A percentile compares a stretch with the other conserved stretches of the same genome.
phyloP scores from a whole-genome alignment of 2,888 invertebrate species.

The Drosophila pegasa region DNA sequence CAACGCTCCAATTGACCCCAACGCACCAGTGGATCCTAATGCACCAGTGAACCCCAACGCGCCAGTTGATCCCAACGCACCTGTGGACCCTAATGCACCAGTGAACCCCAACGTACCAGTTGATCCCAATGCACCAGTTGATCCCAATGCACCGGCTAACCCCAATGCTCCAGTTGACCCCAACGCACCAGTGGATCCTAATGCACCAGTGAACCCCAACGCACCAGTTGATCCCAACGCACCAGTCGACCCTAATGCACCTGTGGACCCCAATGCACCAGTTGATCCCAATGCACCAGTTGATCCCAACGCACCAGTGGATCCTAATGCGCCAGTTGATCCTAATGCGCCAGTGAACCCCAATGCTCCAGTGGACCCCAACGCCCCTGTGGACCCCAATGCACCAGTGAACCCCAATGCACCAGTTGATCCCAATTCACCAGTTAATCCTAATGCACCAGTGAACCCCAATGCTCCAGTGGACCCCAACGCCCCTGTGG shows the following conservation, averaged over 20 bases:
- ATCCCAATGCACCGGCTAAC: not conserved
- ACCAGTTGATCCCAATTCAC: conserved; percentile 20
- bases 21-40: not conserved
- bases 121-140: not conserved
- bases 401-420: conserved; percentile 18
- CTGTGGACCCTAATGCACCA: not conserved
- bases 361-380: not conserved
- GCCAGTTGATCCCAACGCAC: not conserved
- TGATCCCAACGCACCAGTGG: accelerated
- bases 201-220: accelerated
- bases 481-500: conserved; percentile 1
- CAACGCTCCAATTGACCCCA: accelerated
- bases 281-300: not conserved
- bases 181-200: not conserved
- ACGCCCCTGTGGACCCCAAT: not conserved
- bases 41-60: not conserved
- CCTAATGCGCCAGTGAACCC: not conserved
- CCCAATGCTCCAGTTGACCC: not conserved
- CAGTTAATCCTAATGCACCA: conserved; percentile 8
- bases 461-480: conserved; percentile 11
- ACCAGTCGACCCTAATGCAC: not conserved
- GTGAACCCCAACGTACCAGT: not conserved
- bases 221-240: not conserved
- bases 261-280: not conserved
- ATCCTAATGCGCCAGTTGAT: not conserved